Evolutionary conservation across 2,113 vertebrate genomes (phyloP).

Genomic region (Engraulis encrasicolus): DNA sequence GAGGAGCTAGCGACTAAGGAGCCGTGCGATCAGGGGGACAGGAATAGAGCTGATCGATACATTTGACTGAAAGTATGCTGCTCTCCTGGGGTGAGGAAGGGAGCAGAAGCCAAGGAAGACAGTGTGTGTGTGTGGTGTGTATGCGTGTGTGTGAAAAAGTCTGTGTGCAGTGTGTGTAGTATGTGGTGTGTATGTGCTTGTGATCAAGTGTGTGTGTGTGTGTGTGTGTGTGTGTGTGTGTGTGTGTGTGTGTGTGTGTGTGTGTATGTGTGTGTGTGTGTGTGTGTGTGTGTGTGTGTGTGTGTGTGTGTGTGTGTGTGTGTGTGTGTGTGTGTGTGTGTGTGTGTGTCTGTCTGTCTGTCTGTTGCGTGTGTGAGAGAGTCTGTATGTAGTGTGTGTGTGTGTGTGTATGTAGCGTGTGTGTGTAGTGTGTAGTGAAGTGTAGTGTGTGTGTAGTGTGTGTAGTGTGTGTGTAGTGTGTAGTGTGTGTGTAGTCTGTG

Average conservation of each 20-base stretch:
- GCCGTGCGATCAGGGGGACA: slow-evolving; percentile 68
- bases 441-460: slow-evolving; percentile 78
- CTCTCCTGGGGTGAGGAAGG: slow-evolving; percentile 77
- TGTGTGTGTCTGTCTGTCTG: slow-evolving; percentile 80
- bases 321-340: slow-evolving; percentile 75
- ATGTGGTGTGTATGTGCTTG: slow-evolving; percentile 69
- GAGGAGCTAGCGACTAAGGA: neutral
- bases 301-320: slow-evolving; percentile 56
- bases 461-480: slow-evolving; percentile 56
- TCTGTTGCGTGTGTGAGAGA: slow-evolving; percentile 75
- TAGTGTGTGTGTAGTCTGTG: slow-evolving; percentile 79
- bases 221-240: slow-evolving; percentile 80
- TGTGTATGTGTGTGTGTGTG: slow-evolving; percentile 72
- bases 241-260: slow-evolving; percentile 74
- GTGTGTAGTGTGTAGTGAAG: slow-evolving; percentile 54
- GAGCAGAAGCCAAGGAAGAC: no score
- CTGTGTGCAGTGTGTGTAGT: slow-evolving; percentile 78
- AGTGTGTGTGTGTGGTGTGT: slow-evolving; percentile 60
- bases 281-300: neutral
- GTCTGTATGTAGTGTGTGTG: slow-evolving; percentile 77
- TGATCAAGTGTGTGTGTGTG: slow-evolving; percentile 78
- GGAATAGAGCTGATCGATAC: slow-evolving; percentile 94
- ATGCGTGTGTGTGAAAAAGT: slow-evolving; percentile 75
- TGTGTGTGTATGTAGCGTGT: slow-evolving; percentile 76
- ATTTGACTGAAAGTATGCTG: slow-evolving; percentile 84